Evolutionary conservation across 2,888 invertebrate genomes (phyloP).

Genomic region (Actias luna): DNA sequence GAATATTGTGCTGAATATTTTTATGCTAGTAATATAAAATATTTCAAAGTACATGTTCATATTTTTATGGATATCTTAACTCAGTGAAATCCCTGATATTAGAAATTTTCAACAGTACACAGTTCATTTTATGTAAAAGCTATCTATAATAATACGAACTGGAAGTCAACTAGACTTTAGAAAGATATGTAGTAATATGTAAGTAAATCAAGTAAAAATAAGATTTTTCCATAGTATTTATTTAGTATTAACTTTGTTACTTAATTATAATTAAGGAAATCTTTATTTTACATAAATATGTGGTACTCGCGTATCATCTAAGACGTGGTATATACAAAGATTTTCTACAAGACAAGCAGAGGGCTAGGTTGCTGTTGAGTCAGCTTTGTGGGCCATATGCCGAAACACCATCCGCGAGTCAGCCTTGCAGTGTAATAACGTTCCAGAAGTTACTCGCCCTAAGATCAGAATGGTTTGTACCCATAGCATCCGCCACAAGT

Average conservation of each 20-base stretch:
- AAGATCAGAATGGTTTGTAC: slow-evolving; percentile 40
- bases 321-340: background rate
- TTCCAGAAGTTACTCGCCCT: slow-evolving; percentile 38
- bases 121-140: no score
- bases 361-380: slow-evolving; percentile 76
- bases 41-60: no score
- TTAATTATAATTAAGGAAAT: background rate
- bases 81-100: no score
- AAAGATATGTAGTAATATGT: no score
- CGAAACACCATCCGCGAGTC: slow-evolving; percentile 65
- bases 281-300: background rate
- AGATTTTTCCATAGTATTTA: no score
- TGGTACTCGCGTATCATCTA: background rate
- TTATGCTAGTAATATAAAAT: no score
- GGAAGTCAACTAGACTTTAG: no score
- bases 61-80: no score
- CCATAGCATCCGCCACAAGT: slow-evolving; percentile 12
- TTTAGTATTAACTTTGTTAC: background rate
- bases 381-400: slow-evolving; percentile 78
- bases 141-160: no score
- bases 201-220: no score
- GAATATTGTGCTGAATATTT: no score
- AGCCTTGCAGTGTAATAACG: slow-evolving; percentile 43
- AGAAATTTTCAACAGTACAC: no score
- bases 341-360: slow-evolving; percentile 57